Conservation (phyloP, 2,888 invertebrate species). For the Tenthredo distinguenda region DNA sequence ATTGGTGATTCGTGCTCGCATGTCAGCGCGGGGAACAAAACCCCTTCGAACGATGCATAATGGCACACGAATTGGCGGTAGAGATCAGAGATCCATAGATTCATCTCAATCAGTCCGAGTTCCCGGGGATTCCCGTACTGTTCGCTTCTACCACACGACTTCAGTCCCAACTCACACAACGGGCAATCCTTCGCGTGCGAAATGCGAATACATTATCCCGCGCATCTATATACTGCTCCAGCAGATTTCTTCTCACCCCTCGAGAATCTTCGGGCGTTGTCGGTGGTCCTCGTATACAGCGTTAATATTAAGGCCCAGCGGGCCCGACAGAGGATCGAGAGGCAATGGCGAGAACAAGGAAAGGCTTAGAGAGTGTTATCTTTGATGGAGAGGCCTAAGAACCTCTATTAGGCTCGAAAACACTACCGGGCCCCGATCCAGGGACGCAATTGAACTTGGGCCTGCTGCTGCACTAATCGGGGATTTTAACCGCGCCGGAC, state of each 20-base stretch:
- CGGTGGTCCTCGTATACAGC: constrained; percentile 47
- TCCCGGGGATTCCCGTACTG: constrained; percentile 35
- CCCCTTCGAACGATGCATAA: constrained; percentile 20
- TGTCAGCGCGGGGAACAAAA: constrained; percentile 26
- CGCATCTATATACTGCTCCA: not conserved
- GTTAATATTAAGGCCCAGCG: constrained; percentile 48
- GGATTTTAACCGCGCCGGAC: not conserved
- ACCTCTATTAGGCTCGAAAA: constrained; percentile 70
- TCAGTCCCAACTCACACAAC: constrained; percentile 15
- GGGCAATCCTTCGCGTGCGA: constrained; percentile 35
- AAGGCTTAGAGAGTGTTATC: constrained; percentile 66
- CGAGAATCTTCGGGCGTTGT: constrained; percentile 44
- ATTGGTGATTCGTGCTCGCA: constrained; percentile 44
- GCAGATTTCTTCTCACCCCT: constrained; percentile 25
- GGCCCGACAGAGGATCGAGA: constrained; percentile 50
- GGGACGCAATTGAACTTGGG: constrained; percentile 65
- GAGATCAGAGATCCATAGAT: constrained; percentile 62
- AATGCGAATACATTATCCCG: constrained; percentile 37
- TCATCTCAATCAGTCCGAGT: constrained; percentile 62
- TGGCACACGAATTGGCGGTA: constrained; percentile 42
- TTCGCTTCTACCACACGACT: not conserved
- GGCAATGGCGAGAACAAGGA: constrained; percentile 52
- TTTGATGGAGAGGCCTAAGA: constrained; percentile 71
- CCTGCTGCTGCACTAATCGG: constrained; percentile 16
- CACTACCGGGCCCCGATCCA: constrained; percentile 66